Base-by-base conservation (phyloP, 2,113 vertebrate genomes). In the Heterocephalus glaber region DNA sequence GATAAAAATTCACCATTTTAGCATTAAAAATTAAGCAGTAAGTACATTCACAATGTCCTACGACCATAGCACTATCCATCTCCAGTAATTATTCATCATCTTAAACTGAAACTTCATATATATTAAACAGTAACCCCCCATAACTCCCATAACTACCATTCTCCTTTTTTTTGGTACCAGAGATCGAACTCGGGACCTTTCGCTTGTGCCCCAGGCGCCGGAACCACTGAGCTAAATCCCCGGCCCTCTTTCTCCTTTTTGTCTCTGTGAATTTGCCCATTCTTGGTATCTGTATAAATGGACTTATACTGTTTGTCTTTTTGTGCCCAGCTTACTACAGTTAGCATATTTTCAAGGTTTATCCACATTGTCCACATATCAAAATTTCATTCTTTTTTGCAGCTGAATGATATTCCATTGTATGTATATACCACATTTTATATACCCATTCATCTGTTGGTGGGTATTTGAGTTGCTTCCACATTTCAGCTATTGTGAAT, bases 361-460 rank as follows among this genome's bases (percentile, higher is more conserved):
- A 41, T 76, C 52, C 7, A 26, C 20, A 19, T 54, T 41, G 30
- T 60, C 77, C 61, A 52, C 49, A 26, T 87, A 20, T 38, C 54
- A 83, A 20, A 89, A 89, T 89, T 70, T 84, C 35, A 38, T 63
- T 83, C 13, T 10, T 82, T 90, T 85, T 85, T 74, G 86, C 86
- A 60, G 22, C n/a, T 35, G 81, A 90, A 44, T 79, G 76, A 35
- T 82, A 79, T 35, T 38, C 35, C 49, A 56, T 63, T 81, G 0
- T 70, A 4, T 63, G n/a, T 35, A 33, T 63, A n/a, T 4, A 47
- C 35, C 47, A 54, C 38, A 4, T 88, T 47, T 89, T 56, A 26
- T 70, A 44, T 77, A 41, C 68, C n/a, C 5, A 20, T 38, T 66
- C 13, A 33, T 47, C 13, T 14, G 4, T 33, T 41, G 17, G 14